A percentile compares a stretch with the other conserved stretches of the same genome.
Conservation (phyloP, 1,140 invertebrate genomes). For the Brachionus plicatilis region DNA sequence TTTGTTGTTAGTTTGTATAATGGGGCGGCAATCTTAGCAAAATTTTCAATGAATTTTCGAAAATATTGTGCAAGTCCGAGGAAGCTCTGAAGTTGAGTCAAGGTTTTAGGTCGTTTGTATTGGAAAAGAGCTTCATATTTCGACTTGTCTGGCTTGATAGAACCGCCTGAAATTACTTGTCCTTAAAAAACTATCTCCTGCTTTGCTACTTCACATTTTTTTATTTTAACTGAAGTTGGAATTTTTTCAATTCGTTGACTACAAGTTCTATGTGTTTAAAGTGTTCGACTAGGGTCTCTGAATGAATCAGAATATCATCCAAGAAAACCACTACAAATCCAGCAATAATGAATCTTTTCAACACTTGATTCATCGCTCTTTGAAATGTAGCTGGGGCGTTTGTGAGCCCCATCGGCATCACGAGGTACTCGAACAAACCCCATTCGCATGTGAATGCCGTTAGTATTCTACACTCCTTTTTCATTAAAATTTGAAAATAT, state of each 20-base stretch:
- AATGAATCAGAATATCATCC: neutral
- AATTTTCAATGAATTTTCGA: constrained; percentile 53
- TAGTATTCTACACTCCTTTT: neutral
- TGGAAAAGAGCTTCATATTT: neutral
- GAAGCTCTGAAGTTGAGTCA: constrained; percentile 42
- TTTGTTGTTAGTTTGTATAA: constrained; percentile 48
- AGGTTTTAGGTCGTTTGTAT: neutral
- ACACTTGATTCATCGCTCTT: constrained; percentile 46
- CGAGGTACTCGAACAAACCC: constrained; percentile 44
- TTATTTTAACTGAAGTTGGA: neutral
- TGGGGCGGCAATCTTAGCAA: constrained; percentile 50
- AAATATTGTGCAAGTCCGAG: constrained; percentile 44
- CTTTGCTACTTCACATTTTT: neutral
- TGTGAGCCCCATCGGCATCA: constrained; percentile 54
- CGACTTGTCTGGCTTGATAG: neutral
- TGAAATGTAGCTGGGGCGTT: constrained; percentile 53
- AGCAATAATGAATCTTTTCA: neutral
- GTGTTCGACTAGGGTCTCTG: neutral
- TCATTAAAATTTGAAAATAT: constrained; percentile 2
- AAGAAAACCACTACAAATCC: constrained; percentile 1
- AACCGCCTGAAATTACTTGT: neutral
- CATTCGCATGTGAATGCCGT: constrained; percentile 1
- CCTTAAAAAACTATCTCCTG: neutral
- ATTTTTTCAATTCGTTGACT: neutral
- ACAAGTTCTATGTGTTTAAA: neutral